Conservation (phyloP, 2,797 vertebrate species). For the Xiphorhynchus erythropygius region DNA sequence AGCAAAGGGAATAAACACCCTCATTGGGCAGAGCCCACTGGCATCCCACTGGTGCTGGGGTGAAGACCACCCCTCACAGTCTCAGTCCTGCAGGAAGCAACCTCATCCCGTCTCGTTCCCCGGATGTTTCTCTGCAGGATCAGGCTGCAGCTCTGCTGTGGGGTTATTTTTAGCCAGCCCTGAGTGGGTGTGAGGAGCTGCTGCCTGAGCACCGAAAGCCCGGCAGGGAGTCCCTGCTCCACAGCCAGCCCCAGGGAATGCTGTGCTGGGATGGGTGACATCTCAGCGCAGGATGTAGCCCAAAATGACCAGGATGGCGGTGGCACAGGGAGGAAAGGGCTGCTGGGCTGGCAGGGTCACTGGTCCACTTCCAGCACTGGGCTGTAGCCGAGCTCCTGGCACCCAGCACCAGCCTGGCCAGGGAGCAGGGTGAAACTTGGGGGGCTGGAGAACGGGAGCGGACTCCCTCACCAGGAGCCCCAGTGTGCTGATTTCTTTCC, state of each 20-base stretch:
- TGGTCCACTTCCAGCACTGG: not conserved
- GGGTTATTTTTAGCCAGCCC: not conserved
- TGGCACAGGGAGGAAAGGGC: not conserved
- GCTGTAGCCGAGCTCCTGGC: not conserved
- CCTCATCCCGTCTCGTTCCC: not conserved
- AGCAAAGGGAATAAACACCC: not conserved
- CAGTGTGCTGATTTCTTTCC: accelerated
- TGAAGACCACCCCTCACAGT: accelerated
- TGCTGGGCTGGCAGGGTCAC: not conserved
- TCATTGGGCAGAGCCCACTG: not conserved
- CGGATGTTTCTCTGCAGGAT: not conserved
- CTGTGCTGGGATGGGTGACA: not conserved
- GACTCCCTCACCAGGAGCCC: accelerated
- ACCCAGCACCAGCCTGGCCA: not conserved
- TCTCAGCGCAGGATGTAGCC: not conserved
- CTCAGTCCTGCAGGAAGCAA: not conserved
- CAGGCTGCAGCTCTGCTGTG: not conserved
- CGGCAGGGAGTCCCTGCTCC: accelerated
- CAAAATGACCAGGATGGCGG: accelerated
- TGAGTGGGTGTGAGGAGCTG: not conserved
- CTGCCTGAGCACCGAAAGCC: not conserved
- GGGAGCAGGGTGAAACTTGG: not conserved
- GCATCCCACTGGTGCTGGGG: not conserved
- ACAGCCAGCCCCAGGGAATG: not conserved
- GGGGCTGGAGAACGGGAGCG: not conserved